Base-by-base conservation (phyloP, 2,888 invertebrate genomes). In the Oxyscelio sp. region DNA sequence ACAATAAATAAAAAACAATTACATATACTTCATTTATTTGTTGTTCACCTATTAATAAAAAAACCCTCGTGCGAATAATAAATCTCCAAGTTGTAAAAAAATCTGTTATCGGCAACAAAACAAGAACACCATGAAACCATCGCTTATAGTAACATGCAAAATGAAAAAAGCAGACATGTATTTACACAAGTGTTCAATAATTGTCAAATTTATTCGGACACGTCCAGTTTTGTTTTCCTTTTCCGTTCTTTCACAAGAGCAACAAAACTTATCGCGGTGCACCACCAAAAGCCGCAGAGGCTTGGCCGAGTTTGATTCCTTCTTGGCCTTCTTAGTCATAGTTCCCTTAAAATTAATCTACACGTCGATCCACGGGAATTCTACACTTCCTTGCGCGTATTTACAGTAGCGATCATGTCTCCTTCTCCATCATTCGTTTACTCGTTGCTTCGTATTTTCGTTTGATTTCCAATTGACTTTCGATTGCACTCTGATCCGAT, bases 361-460 rank as follows among this genome's bases (percentile, higher is more conserved):
- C 22, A 80, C 52, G 66, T 59, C 48, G 48, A 73, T 73, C 48
- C 40, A 73, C 61, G 50, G 68, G 22, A 58, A 68, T 73, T 58
- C 65, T 65, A 79, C 31, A 38, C 50, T 24, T 21, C 54, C 31
- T 65, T 80, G 80, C 71, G 59, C 52, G 48, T 80, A 71, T 80
- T 80, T 80, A 80, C 80, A 80, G 43, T 79, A 43, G 70, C 34
- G n/a, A n/a, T n/a, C n/a, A n/a, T n/a, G n/a, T n/a, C n/a, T n/a
- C n/a, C n/a, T n/a, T n/a, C n/a, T n/a, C n/a, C n/a, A n/a, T n/a
- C n/a, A n/a, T n/a, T n/a, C n/a, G n/a, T n/a, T n/a, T n/a, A n/a
- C n/a, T n/a, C n/a, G n/a, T n/a, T n/a, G n/a, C n/a, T n/a, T n/a
- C n/a, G n/a, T n/a, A n/a, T n/a, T n/a, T n/a, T n/a, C n/a, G n/a